A percentile compares a stretch with the other conserved stretches of the same genome.
These are phyloP conservation scores for Sebastes jordani DNA, from an alignment of 2,797 vertebrate species.

Conservation along the genomic window DNA sequence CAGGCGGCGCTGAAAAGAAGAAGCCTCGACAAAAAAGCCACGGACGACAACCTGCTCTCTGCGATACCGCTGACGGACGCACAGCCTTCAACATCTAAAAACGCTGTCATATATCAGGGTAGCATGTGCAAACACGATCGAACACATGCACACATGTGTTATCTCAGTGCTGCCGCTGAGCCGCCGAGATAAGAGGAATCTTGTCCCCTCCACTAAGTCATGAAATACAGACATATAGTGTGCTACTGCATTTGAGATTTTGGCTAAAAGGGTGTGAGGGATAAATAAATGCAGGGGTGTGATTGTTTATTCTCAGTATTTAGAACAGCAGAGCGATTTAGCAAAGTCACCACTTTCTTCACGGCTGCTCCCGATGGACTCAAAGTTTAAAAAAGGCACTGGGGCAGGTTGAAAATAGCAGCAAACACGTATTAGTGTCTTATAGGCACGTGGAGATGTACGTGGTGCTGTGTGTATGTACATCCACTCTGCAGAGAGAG, in stretches of 20 bases:
- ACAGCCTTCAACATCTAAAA: background rate
- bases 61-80: constrained; percentile 7
- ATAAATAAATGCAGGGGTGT: background rate
- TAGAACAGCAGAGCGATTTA: background rate
- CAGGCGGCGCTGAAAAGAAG: constrained; percentile 25
- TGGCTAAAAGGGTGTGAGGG: background rate
- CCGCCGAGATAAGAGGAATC: constrained; percentile 39
- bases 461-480: background rate
- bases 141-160: background rate
- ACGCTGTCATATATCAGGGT: constrained; percentile 1
- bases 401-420: constrained; percentile 15
- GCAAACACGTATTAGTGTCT: background rate
- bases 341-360: constrained; percentile 2
- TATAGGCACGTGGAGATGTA: background rate
- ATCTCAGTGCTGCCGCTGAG: constrained; percentile 34
- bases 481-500: background rate
- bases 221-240: background rate
- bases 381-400: constrained; percentile 9
- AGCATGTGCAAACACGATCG: constrained; percentile 5
- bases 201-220: constrained; percentile 16
- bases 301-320: background rate
- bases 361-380: background rate
- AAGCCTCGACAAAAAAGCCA: constrained; percentile 13
- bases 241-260: background rate
- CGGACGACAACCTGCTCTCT: constrained; percentile 4